These are phyloP conservation scores for Eriosoma lanigerum DNA, from an alignment of 1,140 invertebrate genomes.

Conservation along the genomic window DNA sequence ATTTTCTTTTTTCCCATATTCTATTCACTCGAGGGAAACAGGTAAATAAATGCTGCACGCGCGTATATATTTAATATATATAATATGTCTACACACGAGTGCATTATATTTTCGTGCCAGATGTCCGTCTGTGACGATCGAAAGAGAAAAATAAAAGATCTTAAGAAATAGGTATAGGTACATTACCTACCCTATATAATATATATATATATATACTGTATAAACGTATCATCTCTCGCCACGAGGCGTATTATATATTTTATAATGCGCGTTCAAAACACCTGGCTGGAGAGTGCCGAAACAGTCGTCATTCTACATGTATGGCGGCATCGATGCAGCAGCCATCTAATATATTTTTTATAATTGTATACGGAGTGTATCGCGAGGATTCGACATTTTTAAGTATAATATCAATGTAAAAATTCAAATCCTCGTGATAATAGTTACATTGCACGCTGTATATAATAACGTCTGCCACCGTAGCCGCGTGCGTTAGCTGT, in stretches of 20 bases:
- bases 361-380: neutral
- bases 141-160: neutral
- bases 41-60: neutral
- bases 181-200: no score
- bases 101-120: constrained; percentile 9
- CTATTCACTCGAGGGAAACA: constrained; percentile 11
- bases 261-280: no score
- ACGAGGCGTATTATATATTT: no score
- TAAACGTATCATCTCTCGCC: no score
- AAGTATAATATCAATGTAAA: neutral
- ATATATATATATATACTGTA: neutral
- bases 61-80: no score
- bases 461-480: neutral
- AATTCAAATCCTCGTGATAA: neutral
- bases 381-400: no score
- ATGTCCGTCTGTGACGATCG: constrained; percentile 19
- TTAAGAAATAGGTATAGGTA: neutral
- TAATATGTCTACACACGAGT: no score
- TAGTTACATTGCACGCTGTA: constrained; percentile 2
- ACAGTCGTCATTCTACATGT: no score
- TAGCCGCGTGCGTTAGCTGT: neutral
- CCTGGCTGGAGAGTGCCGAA: no score
- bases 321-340: no score
- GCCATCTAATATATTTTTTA: neutral
- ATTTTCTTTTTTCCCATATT: neutral